phyloP scores from a whole-genome alignment of 1,140 invertebrate genomes.

The Formica exsecta region DNA sequence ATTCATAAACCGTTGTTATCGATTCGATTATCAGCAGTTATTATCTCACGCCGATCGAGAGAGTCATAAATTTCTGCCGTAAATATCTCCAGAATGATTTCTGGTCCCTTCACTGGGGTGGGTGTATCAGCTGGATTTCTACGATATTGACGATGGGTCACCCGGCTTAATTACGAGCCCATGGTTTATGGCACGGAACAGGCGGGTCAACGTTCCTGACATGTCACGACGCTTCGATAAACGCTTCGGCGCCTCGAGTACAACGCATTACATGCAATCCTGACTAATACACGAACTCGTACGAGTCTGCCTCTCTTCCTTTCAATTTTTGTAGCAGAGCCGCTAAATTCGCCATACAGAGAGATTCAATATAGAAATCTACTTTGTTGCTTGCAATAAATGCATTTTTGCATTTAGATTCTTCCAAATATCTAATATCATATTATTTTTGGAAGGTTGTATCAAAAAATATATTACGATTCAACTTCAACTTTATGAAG shows the following conservation, averaged over 20 bases:
- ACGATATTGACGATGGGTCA: constrained; percentile 4
- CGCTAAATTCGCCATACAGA: background rate
- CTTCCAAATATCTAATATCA: background rate
- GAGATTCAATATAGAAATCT: background rate
- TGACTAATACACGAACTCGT: constrained; percentile 3
- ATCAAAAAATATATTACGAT: background rate
- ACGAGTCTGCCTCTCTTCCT: background rate
- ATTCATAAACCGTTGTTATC: constrained; percentile 24
- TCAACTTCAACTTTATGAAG: no score
- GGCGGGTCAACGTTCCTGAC: constrained; percentile 52
- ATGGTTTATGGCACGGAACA: constrained; percentile 62
- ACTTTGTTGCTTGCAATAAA: background rate
- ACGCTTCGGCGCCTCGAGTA: constrained; percentile 29
- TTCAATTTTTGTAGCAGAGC: constrained; percentile 22
- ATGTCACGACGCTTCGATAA: constrained; percentile 60
- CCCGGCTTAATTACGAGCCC: constrained; percentile 54
- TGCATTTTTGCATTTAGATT: background rate
- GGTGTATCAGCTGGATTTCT: constrained; percentile 25
- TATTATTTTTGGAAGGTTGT: background rate
- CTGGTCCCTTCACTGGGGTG: constrained; percentile 12
- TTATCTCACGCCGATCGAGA: constrained; percentile 47
- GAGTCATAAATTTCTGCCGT: constrained; percentile 46
- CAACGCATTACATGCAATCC: constrained; percentile 17
- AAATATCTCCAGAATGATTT: constrained; percentile 54
- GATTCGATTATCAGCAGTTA: constrained; percentile 35